Conservation (phyloP, 2,888 invertebrate genomes). For the Athalia cordata region DNA sequence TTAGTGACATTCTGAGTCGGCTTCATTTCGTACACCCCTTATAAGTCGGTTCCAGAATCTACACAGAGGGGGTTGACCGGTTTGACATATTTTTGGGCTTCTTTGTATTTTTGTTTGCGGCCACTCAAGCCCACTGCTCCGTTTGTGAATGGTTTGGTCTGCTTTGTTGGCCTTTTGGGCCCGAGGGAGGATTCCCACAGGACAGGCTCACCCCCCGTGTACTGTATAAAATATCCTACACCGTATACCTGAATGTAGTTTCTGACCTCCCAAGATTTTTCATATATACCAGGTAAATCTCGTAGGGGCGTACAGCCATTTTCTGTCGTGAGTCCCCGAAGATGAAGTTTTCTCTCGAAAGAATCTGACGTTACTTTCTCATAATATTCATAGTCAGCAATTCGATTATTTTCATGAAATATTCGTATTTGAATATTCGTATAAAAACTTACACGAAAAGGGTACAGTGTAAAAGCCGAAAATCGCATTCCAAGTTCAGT, state of each 20-base stretch:
- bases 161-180: constrained; percentile 61
- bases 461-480: too few relatives aligned
- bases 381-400: neutral
- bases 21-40: constrained; percentile 49
- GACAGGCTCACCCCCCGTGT: constrained; percentile 60
- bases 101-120: constrained; percentile 67
- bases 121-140: constrained; percentile 65
- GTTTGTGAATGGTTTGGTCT: constrained; percentile 57
- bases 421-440: too few relatives aligned
- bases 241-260: constrained; percentile 51
- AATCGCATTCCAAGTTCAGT: too few relatives aligned
- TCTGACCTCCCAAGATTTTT: constrained; percentile 37
- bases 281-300: constrained; percentile 27
- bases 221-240: constrained; percentile 52
- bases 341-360: neutral
- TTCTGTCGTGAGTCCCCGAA: neutral
- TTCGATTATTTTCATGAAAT: too few relatives aligned
- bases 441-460: too few relatives aligned
- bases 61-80: constrained; percentile 55
- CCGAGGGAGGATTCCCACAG: constrained; percentile 60
- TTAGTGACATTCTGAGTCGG: neutral
- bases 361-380: neutral
- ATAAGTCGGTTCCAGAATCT: constrained; percentile 50
- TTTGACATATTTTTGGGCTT: constrained; percentile 65
- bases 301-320: neutral